A percentile compares a stretch with the other conserved stretches of the same genome.
These are phyloP conservation scores for Ictalurus punctatus DNA, from an alignment of 2,113 vertebrate species.

Conservation along the genomic window DNA sequence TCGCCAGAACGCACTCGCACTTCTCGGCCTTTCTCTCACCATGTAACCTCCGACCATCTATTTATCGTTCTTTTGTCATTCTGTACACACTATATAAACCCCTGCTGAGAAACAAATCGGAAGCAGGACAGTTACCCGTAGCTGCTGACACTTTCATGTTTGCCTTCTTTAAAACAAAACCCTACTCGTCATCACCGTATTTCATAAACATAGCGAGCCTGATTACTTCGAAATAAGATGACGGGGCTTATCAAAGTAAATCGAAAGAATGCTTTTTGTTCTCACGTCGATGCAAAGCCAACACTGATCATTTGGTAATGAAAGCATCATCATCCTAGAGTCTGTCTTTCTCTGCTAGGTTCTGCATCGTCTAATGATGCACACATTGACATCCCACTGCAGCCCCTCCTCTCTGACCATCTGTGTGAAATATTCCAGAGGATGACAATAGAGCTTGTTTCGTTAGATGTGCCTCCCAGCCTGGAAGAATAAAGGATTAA, in stretches of 20 bases:
- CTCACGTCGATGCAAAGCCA: slow-evolving; percentile 52
- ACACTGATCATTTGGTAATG: slow-evolving; percentile 67
- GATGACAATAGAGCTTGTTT: slow-evolving; percentile 63
- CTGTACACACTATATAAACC: slow-evolving; percentile 8
- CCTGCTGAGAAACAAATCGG: slow-evolving; percentile 39
- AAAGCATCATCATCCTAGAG: slow-evolving; percentile 67
- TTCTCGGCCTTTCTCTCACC: slow-evolving; percentile 41
- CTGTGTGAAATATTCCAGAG: slow-evolving; percentile 67
- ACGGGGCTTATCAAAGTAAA: slow-evolving; percentile 13
- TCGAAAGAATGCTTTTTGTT: background rate
- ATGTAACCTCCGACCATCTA: background rate
- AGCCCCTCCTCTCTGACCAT: slow-evolving; percentile 59
- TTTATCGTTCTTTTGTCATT: slow-evolving; percentile 32
- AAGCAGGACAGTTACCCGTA: slow-evolving; percentile 9
- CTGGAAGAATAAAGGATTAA: slow-evolving; percentile 74
- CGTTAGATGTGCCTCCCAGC: slow-evolving; percentile 69
- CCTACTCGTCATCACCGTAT: slow-evolving; percentile 27
- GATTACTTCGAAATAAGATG: background rate
- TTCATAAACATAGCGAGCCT: slow-evolving; percentile 20
- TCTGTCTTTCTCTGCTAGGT: slow-evolving; percentile 60
- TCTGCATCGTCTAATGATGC: slow-evolving; percentile 70
- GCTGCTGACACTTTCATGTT: slow-evolving; percentile 26
- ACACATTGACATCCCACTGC: slow-evolving; percentile 66
- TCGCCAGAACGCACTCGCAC: slow-evolving; percentile 24
- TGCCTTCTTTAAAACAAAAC: slow-evolving; percentile 23